Evolutionary conservation across 2,888 invertebrate genomes (phyloP), one percentile per base, ranked within the genome.

Genomic region (Xylota sylvarum): DNA sequence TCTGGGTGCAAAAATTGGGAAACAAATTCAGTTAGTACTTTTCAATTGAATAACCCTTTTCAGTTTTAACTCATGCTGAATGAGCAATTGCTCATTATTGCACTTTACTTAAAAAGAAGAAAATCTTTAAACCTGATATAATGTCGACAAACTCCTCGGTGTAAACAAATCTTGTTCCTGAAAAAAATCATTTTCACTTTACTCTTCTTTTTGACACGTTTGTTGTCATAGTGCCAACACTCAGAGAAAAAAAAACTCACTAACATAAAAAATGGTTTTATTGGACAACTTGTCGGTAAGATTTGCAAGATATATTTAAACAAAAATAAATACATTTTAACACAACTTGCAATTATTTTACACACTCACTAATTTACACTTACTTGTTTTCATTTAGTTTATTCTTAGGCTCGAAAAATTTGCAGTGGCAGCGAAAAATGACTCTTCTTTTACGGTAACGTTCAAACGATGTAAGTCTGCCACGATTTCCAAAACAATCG

Each of bases 401-500:
- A 92, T 92, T 82, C 78, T 91, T 82, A 90, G 91, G 4, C 87
- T 92, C 55, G 91, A 92, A 78, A 92, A 91, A 74, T 89, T 99
- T 90, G 98, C 98, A 90, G 96, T 96, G 92, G 96, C 96, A 90
- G 96, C 97, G n/a, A 96, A 96, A 89, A 91, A 93, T 77, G 94
- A 95, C 88, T 97, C 97, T 65, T 96, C 97, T 56, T 96, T 98
- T 62, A 95, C 95, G 46, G 95, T 98, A 92, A 97, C 97, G 50
- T 97, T 98, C 94, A 99, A 98, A 94, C 95, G 97, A 94, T 98
- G 98, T 97, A 94, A 96, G 97, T 95, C 48, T 76, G 72, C 72
- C 74, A 55, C 56, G 52, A 56, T 78, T 50, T 67, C n/a, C 9
- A 55, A 48, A 43, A 40, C 10, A 69, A 46, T 69, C 55, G 70